These are phyloP conservation scores for Carcharodon carcharias DNA, from an alignment of 2,797 vertebrate genomes.

Conservation along the genomic window DNA sequence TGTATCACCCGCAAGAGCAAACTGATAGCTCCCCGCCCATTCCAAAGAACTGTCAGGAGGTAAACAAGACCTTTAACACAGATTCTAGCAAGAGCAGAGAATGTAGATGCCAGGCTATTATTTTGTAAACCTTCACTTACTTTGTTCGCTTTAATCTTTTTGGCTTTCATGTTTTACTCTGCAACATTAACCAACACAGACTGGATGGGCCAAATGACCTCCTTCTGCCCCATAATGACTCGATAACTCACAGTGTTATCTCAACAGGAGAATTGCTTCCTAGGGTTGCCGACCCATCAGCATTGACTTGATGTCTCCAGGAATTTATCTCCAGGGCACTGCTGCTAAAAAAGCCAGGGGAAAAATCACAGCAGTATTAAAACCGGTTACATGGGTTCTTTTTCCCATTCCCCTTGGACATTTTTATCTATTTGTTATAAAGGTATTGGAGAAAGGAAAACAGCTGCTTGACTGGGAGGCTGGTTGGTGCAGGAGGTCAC, in stretches of 20 bases:
- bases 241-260: background rate
- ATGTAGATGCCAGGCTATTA: background rate
- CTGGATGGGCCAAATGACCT: background rate
- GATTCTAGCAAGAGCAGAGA: background rate
- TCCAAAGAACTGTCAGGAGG: background rate
- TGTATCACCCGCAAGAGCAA: background rate
- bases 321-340: background rate
- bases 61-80: conserved; percentile 26
- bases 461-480: background rate
- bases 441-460: background rate
- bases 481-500: background rate
- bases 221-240: no score
- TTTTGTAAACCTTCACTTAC: background rate
- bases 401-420: background rate
- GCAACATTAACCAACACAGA: background rate
- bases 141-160: background rate
- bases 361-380: no score
- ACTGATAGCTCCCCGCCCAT: background rate
- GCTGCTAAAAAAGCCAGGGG: background rate
- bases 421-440: background rate
- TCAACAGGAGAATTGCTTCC: background rate
- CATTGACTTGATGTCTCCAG: no score
- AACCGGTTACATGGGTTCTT: no score
- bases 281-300: no score
- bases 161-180: background rate